Conservation (phyloP, 2,113 vertebrate species). For the Lepus europaeus region DNA sequence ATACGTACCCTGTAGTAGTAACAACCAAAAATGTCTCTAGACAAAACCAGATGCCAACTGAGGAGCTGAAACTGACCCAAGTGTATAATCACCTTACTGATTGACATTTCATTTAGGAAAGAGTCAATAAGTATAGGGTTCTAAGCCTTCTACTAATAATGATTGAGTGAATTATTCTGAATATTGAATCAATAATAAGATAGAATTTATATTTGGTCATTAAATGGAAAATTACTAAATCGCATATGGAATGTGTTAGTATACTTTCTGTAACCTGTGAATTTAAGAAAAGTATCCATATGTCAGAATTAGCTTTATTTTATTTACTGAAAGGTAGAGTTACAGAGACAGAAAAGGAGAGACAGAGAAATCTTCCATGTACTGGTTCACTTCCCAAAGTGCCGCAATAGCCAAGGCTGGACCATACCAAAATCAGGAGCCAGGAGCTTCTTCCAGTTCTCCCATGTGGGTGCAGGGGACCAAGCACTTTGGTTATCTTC, state of each 20-base stretch:
- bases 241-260: neutral
- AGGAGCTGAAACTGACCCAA: neutral
- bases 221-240: constrained; percentile 2
- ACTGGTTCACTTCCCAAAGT: too few relatives aligned
- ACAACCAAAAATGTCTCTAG: neutral
- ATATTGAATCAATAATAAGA: neutral
- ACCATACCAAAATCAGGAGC: too few relatives aligned
- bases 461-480: too few relatives aligned
- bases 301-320: neutral
- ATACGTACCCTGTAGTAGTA: neutral
- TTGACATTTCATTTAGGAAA: neutral
- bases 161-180: neutral
- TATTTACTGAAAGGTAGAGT: neutral
- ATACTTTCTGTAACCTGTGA: neutral
- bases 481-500: too few relatives aligned
- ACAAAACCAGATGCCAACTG: neutral
- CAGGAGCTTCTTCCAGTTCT: too few relatives aligned
- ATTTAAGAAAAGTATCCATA: neutral
- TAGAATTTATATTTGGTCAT: neutral
- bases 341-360: too few relatives aligned
- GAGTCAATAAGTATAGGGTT: neutral
- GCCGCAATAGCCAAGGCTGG: too few relatives aligned
- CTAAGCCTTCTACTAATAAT: neutral
- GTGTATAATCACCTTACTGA: neutral
- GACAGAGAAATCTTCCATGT: too few relatives aligned